Evolutionary conservation across 2,113 vertebrate genomes (phyloP), one percentile per base, ranked within the genome.

Genomic region (Mus musculus): DNA sequence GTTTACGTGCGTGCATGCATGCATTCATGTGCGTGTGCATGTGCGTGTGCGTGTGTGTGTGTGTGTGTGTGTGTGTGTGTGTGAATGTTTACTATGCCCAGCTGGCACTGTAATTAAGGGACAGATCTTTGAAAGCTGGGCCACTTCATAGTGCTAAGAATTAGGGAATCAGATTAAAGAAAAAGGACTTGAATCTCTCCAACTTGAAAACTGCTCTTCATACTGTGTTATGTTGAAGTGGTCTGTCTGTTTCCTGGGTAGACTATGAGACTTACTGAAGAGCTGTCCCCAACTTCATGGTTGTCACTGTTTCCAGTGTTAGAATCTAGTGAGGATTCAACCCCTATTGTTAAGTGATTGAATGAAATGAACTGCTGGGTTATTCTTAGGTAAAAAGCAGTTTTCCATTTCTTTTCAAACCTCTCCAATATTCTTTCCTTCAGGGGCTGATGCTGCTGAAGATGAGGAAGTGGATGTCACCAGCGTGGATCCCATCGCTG

Each of bases 401-500:
- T 13, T 90, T 95, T 73, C 4, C 0, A 9, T 56, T 78, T 94
- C 71, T 52, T 86, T n/a, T 78, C 81, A 89, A 49, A 13, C 39
- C 46, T 90, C 42, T 96, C 49, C 73, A 61, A 42, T 80, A 65
- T 91, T 72, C n/a, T 98, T 28, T 24, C 84, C 67, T 89, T 30
- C 96, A 99, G 99, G 99, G 54, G 99, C 99, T 24, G 99, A 99
- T 80, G 99, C 99, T 75, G 99, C 99, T 0, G 99, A 99, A 97
- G 99, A 99, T 42, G 99, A 99, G 93, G 99, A 99, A 96, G 99
- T 99, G 88, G 99, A 99, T 54, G 99, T 99, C 84, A 99, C 99
- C 0, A 99, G 99, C 0, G 99, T 99, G n/a, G 99, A 99, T 78
- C 99, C 99, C 9, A 99, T 99, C 0, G 99, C 99, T 52, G 99